Conservation (phyloP, 2,888 invertebrate genomes). For the Copidosoma aretas region DNA sequence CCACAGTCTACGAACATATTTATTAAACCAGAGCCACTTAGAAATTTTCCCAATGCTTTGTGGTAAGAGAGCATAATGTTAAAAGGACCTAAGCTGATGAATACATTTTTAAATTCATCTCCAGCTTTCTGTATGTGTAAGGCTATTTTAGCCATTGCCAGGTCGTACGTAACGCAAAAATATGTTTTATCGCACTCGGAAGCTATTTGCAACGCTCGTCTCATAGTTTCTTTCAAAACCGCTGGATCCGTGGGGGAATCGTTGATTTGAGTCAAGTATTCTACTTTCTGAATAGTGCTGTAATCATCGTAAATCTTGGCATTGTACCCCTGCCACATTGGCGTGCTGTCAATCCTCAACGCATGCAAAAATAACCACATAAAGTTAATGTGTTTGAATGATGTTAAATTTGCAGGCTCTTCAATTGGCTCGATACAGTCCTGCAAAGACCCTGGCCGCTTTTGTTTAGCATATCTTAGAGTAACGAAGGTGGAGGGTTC, state of each 20-base stretch:
- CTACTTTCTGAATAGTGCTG: conserved; percentile 42
- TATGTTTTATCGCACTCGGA: conserved; percentile 43
- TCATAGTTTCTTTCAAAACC: conserved; percentile 48
- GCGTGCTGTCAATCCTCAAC: conserved; percentile 42
- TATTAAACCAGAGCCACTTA: conserved; percentile 27
- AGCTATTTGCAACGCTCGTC: conserved; percentile 42
- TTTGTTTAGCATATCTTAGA: too few relatives aligned
- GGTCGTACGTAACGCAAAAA: conserved; percentile 48
- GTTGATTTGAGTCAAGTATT: conserved; percentile 50
- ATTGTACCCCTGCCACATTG: conserved; percentile 52
- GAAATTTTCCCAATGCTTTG: conserved; percentile 49
- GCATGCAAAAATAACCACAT: conserved; percentile 43
- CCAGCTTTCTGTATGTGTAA: conserved; percentile 46
- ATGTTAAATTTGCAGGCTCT: neutral
- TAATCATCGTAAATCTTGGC: conserved; percentile 43
- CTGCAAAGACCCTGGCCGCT: too few relatives aligned
- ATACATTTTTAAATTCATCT: conserved; percentile 52
- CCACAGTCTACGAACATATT: conserved; percentile 26
- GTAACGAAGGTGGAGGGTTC: too few relatives aligned
- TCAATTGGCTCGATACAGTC: too few relatives aligned
- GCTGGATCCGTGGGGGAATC: conserved; percentile 46
- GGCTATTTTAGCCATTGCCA: conserved; percentile 48
- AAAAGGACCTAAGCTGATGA: conserved; percentile 55
- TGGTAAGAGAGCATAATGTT: conserved; percentile 49
- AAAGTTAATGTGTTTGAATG: conserved; percentile 33